Evolutionary conservation across 1,140 invertebrate genomes (phyloP).

Genomic region (Formica selysi): DNA sequence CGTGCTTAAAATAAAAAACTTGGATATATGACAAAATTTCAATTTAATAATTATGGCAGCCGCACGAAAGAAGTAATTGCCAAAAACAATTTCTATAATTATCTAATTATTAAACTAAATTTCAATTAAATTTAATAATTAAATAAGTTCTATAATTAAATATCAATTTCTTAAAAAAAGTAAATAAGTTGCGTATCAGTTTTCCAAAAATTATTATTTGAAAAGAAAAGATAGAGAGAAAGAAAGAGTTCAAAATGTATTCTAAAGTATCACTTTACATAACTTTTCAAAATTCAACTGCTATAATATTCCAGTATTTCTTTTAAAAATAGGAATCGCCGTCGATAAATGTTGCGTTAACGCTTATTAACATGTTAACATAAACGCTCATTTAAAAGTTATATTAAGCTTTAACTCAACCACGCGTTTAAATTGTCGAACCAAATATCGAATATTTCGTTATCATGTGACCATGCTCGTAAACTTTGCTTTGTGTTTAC

Average conservation of each 20-base stretch:
- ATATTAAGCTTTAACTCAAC: too few relatives aligned
- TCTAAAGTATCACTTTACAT: not conserved
- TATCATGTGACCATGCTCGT: too few relatives aligned
- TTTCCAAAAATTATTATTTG: not conserved
- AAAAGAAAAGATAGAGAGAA: not conserved
- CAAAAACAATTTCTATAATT: not conserved
- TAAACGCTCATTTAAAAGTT: not conserved
- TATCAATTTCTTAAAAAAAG: too few relatives aligned
- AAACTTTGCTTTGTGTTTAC: too few relatives aligned
- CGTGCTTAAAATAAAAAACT: slow-evolving; percentile 27
- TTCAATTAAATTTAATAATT: too few relatives aligned
- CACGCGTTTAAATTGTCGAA: too few relatives aligned
- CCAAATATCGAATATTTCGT: too few relatives aligned
- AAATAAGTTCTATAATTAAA: not conserved
- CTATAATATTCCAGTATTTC: not conserved
- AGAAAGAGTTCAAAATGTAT: not conserved
- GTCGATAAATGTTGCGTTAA: slow-evolving; percentile 16
- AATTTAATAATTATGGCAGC: not conserved
- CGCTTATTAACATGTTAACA: not conserved
- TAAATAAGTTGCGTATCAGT: not conserved
- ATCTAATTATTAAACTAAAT: too few relatives aligned
- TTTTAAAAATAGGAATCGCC: not conserved
- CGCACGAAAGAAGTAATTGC: not conserved
- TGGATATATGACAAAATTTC: slow-evolving; percentile 1
- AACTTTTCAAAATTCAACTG: not conserved